phyloP scores from a whole-genome alignment of 2,113 vertebrate genomes.

The Pyxicephalus adspersus region DNA sequence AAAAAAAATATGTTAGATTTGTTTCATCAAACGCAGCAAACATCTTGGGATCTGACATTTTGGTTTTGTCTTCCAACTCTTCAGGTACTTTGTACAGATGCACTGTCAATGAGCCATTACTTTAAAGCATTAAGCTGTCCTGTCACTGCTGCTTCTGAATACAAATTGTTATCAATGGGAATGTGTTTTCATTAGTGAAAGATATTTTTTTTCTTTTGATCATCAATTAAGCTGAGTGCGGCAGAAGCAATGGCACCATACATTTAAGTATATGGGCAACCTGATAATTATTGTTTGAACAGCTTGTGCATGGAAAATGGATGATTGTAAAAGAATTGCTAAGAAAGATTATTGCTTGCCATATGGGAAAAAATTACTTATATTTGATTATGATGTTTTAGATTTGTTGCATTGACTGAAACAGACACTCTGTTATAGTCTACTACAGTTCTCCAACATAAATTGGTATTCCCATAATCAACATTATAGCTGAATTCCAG shows the following conservation, averaged over 20 bases:
- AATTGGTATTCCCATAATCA: no score
- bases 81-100: conserved; percentile 47
- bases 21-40: conserved; percentile 33
- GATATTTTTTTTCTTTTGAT: conserved; percentile 31
- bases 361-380: no score
- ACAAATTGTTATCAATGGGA: conserved; percentile 40
- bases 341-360: no score
- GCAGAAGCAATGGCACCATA: conserved; percentile 14
- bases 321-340: no score
- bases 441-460: no score
- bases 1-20: conserved; percentile 19
- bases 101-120: conserved; percentile 48
- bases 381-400: no score
- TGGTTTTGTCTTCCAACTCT: conserved; percentile 33
- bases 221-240: conserved; percentile 14
- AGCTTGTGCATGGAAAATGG: conserved; percentile 14
- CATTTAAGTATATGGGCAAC: conserved; percentile 11
- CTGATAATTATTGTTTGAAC: conserved; percentile 19
- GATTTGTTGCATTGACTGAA: no score
- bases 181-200: conserved; percentile 27
- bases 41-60: conserved; percentile 44
- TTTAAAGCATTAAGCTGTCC: conserved; percentile 48
- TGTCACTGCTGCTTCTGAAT: conserved; percentile 29
- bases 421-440: no score
- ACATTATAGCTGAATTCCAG: no score